Evolutionary conservation across 2,888 invertebrate species (phyloP).

Genomic region (Apamea crenata): DNA sequence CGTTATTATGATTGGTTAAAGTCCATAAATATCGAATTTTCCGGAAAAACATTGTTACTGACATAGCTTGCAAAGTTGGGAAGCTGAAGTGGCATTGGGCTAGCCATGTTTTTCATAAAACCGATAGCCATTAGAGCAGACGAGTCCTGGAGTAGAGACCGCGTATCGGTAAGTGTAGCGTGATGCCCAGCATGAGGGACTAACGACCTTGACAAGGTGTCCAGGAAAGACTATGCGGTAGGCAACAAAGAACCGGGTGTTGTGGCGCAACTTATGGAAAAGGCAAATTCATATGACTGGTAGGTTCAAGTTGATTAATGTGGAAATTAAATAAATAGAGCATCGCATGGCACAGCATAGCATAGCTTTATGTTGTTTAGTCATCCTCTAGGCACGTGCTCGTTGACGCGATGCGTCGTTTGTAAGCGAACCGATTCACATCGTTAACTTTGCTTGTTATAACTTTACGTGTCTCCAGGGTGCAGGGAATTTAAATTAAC

Average conservation of each 20-base stretch:
- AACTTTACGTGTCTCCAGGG: conserved; percentile 81
- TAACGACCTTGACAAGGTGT: too few relatives aligned
- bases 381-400: conserved; percentile 60
- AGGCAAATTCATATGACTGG: too few relatives aligned
- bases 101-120: background rate
- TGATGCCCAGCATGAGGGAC: background rate
- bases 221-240: background rate
- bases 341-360: conserved; percentile 6
- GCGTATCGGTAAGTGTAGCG: background rate
- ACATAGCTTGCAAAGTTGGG: background rate
- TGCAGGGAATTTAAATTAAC: conserved; percentile 82
- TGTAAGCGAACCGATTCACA: conserved; percentile 77
- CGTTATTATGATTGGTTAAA: background rate
- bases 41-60: background rate
- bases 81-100: background rate
- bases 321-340: background rate
- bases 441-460: conserved; percentile 88
- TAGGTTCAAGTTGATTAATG: background rate
- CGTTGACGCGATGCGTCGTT: conserved; percentile 78
- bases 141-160: background rate
- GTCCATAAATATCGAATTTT: background rate
- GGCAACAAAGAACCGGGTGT: background rate
- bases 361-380: conserved; percentile 38
- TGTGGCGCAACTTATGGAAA: background rate
- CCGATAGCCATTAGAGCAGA: background rate